Base-by-base conservation (phyloP, 1,140 invertebrate genomes). In the Ylistrum balloti region DNA sequence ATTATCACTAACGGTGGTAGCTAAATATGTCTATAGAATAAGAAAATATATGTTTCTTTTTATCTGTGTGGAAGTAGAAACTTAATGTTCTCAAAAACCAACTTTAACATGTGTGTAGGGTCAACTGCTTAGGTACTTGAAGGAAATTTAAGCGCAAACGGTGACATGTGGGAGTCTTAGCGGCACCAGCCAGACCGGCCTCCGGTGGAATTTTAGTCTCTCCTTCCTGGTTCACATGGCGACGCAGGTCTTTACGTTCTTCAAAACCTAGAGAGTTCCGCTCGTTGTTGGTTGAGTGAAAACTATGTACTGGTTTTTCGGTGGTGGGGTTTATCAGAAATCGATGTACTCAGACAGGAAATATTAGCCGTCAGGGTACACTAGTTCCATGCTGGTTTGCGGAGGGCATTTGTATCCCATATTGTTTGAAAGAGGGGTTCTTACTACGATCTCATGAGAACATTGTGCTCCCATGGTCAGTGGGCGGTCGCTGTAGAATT, bases 191-290 rank as follows among this genome's bases (percentile, higher is more conserved):
- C 86, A 34, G 86, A 86, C 34, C 86, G 33, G 33, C 34, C 34
- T 86, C 86, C 86, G 86, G 33, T 33, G 33, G 86, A 35, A 86
- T 86, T 86, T 86, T 86, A 86, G 86, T 86, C 86, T 35, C 34
- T 86, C 33, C 86, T 34, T 34, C 34, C 33, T 74, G 56, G 56
- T 74, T 74, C 56, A 74, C 56, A 74, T 74, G 56, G 56, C 56
- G 56, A 74, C 56, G 56, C 22, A 74, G 22, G 56, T 74, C 56
- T 74, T 74, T 74, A 74, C 56, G 56, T 74, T 74, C 56, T 74
- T 74, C 56, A 74, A 74, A 74, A n/a, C 56, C n/a, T 74, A 74
- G 56, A 74, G 56, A 74, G 56, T 74, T 74, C 56, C 56, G 56
- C 56, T 74, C n/a, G 56, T 74, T 74, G 56, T 74, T 74, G 56